Evolutionary conservation across 2,797 vertebrate genomes (phyloP), one percentile per base, ranked within the genome.

Genomic region (Oophaga sylvatica): DNA sequence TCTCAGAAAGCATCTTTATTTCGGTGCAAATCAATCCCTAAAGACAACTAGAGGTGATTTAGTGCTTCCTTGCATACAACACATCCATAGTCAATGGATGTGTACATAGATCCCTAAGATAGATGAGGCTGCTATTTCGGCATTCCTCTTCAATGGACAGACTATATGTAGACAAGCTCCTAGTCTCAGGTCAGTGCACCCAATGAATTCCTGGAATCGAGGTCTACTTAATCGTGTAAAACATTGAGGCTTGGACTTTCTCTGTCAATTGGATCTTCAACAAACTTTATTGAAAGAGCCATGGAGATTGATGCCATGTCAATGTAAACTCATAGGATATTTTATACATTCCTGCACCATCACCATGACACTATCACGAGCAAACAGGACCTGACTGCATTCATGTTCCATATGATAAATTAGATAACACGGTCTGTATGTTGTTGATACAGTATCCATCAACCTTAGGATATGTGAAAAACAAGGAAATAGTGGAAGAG

Each of bases 371-470:
- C 45, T 60, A 56, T 62, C 13, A 56, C 22, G 79, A 41, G 29
- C 17, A 75, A 20, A 48, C 11, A 13, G 20, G 35, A 41, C 26
- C n/a, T 48, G 53, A 57, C 63, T 35, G 22, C 35, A n/a, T 71
- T 59, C 16, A 41, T 80, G 17, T 26, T 71, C 45, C 56, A 62
- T 83, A 82, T 87, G 86, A 87, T 83, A 68, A 78, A 82, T 77
- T 87, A 70, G 48, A 41, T 57, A 35, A 20, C 67, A 77, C 7
- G 1, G 48, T 13, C 71, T 75, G 31, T 75, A 60, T 87, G 79
- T 35, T 87, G 17, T 73, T 76, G 56, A 26, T 17, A 16, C 70
- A n/a, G 59, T 80, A 75, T 20, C 81, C 65, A 65, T 75, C 67
- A 31, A 53, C 35, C 19, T 20, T 76, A 70, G 31, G 15, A 57